Percentiles rank a stretch among this genome's conserved stretches.
Evolutionary conservation across 2,888 invertebrate genomes (phyloP).

Genomic region (Ypsolopha scabrella): DNA sequence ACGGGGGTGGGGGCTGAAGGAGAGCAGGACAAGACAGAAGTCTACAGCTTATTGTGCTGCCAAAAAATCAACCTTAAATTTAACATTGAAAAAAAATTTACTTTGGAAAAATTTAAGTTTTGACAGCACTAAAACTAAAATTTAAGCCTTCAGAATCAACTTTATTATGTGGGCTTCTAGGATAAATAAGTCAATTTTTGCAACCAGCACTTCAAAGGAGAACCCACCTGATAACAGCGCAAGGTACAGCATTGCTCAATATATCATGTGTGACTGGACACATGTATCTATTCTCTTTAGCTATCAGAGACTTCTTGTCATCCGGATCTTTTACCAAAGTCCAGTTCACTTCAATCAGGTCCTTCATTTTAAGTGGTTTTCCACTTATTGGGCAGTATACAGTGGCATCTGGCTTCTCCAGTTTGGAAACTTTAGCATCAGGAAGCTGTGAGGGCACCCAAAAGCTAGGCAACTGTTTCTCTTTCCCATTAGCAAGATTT

Average conservation of each 20-base stretch:
- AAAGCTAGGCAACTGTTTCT: slow-evolving; percentile 91
- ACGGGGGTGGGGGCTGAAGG: too few species aligned
- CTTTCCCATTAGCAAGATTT: slow-evolving; percentile 82
- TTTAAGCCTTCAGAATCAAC: too few species aligned
- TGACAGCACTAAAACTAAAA: too few species aligned
- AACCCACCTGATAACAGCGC: slow-evolving; percentile 82
- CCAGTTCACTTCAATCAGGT: slow-evolving; percentile 93
- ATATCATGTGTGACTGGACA: slow-evolving; percentile 98
- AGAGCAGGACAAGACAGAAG: too few species aligned
- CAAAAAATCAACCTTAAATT: too few species aligned
- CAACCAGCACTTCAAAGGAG: not conserved
- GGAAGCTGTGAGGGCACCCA: slow-evolving; percentile 97
- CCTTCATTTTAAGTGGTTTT: slow-evolving; percentile 89
- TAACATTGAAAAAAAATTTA: too few species aligned
- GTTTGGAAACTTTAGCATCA: slow-evolving; percentile 77
- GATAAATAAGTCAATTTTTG: too few species aligned
- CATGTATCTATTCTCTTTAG: slow-evolving; percentile 94
- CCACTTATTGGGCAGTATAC: slow-evolving; percentile 64
- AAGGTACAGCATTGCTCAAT: slow-evolving; percentile 93
- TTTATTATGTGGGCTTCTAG: too few species aligned
- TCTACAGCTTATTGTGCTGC: too few species aligned
- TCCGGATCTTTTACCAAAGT: slow-evolving; percentile 90
- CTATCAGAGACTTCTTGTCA: slow-evolving; percentile 87
- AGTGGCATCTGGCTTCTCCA: slow-evolving; percentile 50
- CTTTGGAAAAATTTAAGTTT: too few species aligned